Base-by-base conservation (phyloP, 2,888 invertebrate genomes). In the Odiellus spinosus region DNA sequence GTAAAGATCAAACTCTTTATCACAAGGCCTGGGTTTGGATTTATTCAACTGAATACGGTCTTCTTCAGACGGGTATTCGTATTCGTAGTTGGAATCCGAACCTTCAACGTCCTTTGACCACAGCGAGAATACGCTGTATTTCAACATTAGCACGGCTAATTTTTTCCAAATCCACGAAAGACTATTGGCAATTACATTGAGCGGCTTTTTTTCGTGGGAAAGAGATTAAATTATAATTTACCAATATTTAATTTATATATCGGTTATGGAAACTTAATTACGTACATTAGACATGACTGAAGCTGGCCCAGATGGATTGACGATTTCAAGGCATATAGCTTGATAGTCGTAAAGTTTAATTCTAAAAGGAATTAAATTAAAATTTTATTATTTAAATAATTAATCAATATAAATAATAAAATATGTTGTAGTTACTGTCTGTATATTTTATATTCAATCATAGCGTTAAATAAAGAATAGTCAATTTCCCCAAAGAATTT, bases 401-500 rank as follows among this genome's bases (percentile, higher is more conserved):
- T 17, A 18, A 38, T 17, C 14, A 12, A 21, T 17, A n/a, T 10
- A 3, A 35, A 45, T 14, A 18, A 12, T 21, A 21, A 36, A 38
- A 38, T 19, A 35, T 6, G 19, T 8, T 36, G 6, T 19, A 18
- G n/a, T 15, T 14, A 57, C 55, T 51, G 53, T 61, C 83, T 83
- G 66, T 86, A 90, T 59, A 90, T 87, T 53, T 82, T 76, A 61
- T 86, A 86, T 62, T 88, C 85, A 0, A 90, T 87, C 45, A 88
- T 67, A 0, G 86, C 66, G 46, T 88, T 86, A 86, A 90, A 87
- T 51, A 90, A 86, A 12, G 87, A 87, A 17, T 87, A 87, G 64
- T 91, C 90, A 38, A 90, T 82, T 67, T 88, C 86, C 0, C 91
- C 93, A 61, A 91, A 91, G 68, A 93, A 93, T 60, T 80, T 76